These are phyloP conservation scores for Corydoras sp. DNA, from an alignment of 2,113 vertebrate species.

Conservation along the genomic window DNA sequence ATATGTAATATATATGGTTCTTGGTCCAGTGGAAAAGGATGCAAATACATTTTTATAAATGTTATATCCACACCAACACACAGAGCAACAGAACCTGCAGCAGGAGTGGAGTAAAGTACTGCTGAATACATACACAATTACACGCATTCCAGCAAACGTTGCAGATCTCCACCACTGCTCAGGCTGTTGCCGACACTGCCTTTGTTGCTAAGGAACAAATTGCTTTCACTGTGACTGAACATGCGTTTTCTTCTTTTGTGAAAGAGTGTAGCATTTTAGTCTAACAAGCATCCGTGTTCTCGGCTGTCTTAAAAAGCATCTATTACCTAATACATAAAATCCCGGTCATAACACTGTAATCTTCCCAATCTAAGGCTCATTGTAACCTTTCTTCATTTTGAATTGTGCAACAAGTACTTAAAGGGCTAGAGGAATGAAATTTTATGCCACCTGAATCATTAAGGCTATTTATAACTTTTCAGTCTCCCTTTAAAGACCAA, in stretches of 20 bases:
- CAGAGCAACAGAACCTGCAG: conserved; percentile 3
- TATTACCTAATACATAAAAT: background rate
- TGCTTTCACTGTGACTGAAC: conserved; percentile 49
- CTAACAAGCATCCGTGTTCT: conserved; percentile 11
- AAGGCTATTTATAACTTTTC: conserved; percentile 6
- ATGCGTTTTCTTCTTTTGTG: conserved; percentile 3
- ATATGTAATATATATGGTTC: too few species aligned
- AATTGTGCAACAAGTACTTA: conserved; percentile 26
- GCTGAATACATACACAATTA: conserved; percentile 17
- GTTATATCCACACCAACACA: too few species aligned
- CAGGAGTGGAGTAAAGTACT: conserved; percentile 1
- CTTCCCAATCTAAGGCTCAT: background rate
- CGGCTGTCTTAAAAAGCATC: conserved; percentile 1
- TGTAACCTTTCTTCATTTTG: background rate
- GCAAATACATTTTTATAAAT: too few species aligned
- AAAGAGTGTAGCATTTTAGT: conserved; percentile 25
- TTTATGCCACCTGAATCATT: conserved; percentile 3
- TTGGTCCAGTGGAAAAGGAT: too few species aligned
- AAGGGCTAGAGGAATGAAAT: background rate
- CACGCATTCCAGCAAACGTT: conserved; percentile 29
- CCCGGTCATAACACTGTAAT: background rate
- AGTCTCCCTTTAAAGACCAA: conserved; percentile 8
- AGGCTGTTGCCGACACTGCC: conserved; percentile 41
- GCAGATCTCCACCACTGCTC: conserved; percentile 36
- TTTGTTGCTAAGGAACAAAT: conserved; percentile 67